These are phyloP conservation scores for Danio tinwini DNA, from an alignment of 2,797 vertebrate genomes.

Conservation along the genomic window DNA sequence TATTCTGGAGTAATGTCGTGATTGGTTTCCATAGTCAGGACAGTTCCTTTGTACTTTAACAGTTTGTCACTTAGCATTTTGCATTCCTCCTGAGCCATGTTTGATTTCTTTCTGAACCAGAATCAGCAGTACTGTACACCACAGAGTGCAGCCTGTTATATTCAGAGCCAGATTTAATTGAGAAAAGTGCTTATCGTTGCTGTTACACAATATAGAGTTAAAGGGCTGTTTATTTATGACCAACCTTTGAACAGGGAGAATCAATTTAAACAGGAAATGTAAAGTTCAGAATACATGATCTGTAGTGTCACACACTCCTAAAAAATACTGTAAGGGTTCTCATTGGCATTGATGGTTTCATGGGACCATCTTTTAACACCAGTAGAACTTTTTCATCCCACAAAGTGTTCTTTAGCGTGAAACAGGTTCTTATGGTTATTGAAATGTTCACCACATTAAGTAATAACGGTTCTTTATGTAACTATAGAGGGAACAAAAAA, in stretches of 20 bases:
- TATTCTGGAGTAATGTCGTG: constrained; percentile 10
- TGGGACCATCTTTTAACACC: too few relatives aligned
- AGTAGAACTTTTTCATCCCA: too few relatives aligned
- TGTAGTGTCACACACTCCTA: too few relatives aligned
- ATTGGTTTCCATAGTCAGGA: not conserved
- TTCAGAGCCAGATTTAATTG: not conserved
- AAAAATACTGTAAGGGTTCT: too few relatives aligned
- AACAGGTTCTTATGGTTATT: too few relatives aligned
- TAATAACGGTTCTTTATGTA: too few relatives aligned
- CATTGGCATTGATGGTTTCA: too few relatives aligned
- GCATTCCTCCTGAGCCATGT: constrained; percentile 56
- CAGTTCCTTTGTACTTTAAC: constrained; percentile 40
- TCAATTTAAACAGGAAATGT: too few relatives aligned
- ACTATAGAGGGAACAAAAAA: too few relatives aligned
- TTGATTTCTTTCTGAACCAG: not conserved
- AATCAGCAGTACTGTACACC: not conserved
- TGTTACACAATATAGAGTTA: not conserved
- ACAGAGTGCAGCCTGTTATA: accelerated
- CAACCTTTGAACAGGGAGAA: not conserved
- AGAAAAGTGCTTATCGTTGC: not conserved
- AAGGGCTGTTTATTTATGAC: not conserved
- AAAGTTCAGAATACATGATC: too few relatives aligned
- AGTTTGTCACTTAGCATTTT: constrained; percentile 55
- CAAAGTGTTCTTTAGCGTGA: too few relatives aligned
- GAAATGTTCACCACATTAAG: too few relatives aligned